Percentiles rank a stretch among this genome's conserved stretches.
phyloP scores from a whole-genome alignment of 2,797 vertebrate species.

The Mormyrus proboscirostris region DNA sequence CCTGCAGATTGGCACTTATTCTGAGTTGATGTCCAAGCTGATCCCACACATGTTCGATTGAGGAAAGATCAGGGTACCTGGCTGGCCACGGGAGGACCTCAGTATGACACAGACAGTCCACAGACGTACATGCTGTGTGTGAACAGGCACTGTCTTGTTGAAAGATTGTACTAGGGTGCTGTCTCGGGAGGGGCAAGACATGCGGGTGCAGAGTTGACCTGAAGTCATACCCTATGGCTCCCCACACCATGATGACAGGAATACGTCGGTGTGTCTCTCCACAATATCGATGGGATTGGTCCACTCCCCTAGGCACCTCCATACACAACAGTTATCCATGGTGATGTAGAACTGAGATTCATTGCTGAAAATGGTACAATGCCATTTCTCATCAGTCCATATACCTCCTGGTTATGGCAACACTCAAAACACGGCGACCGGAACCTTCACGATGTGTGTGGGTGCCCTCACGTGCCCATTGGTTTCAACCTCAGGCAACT shows the following conservation, averaged over 20 bases:
- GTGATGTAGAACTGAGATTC: neutral
- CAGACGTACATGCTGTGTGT: neutral
- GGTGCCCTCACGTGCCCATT: neutral
- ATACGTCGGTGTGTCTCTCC: neutral
- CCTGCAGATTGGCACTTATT: neutral
- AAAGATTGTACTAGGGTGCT: neutral
- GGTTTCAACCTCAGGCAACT: neutral
- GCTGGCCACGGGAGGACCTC: neutral
- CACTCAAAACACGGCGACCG: neutral
- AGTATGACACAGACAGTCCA: neutral
- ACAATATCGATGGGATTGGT: neutral
- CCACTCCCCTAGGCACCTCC: neutral
- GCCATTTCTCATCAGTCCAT: neutral
- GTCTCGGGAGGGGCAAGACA: neutral
- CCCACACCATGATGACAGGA: neutral
- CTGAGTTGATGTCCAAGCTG: neutral
- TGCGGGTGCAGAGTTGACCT: neutral
- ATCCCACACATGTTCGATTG: neutral
- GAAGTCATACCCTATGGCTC: neutral
- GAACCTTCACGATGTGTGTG: neutral
- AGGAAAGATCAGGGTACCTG: neutral
- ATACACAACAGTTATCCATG: neutral
- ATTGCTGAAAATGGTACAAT: neutral
- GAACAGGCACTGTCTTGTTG: neutral
- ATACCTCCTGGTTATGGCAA: neutral